Base-by-base conservation (phyloP, 2,888 invertebrate genomes). In the Dysmachus trigonus region DNA sequence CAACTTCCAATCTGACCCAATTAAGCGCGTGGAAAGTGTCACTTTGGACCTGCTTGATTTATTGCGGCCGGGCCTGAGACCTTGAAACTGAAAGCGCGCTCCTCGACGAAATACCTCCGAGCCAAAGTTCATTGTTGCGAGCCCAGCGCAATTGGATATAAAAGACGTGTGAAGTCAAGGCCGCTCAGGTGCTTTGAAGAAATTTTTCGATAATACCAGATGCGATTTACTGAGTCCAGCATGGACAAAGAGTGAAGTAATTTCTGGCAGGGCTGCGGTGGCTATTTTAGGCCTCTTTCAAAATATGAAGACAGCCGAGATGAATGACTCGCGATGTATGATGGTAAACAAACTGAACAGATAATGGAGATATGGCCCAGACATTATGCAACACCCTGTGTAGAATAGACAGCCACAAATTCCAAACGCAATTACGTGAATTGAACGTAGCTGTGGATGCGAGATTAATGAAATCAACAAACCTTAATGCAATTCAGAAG, bases 91-190 rank as follows among this genome's bases (percentile, higher is more conserved):
- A 47, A 62, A 77, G 47, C 22, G 4, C n/a, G 22, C 15, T 30
- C 38, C 15, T 47, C 30, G 27, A 41, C 77, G 41, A 77, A 47
- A 47, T 47, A 77, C 22, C 47, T 30, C 27, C 18, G 47, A 77
- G 77, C 77, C 77, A 77, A 77, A 77, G 77, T 77, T 77, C 77
- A 77, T 77, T 77, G 77, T 77, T 47, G 35, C 47, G 22, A 7
- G 3, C 30, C 13, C 22, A 41, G 27, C 30, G 30, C 62, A 62
- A 22, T 62, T 22, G 47, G 30, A 47, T 77, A 77, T 77, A 77
- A 22, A 51, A 27, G 77, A 47, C 41, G 47, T 47, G 38, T 22
- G 38, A 76, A 76, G 77, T 77, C 77, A 77, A 77, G 77, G 77
- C 47, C 47, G 22, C 22, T 41, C 77, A 77, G 77, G 77, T 77